These are phyloP conservation scores for Anarsia innoxiella DNA, from an alignment of 2,888 invertebrate genomes.

Conservation along the genomic window DNA sequence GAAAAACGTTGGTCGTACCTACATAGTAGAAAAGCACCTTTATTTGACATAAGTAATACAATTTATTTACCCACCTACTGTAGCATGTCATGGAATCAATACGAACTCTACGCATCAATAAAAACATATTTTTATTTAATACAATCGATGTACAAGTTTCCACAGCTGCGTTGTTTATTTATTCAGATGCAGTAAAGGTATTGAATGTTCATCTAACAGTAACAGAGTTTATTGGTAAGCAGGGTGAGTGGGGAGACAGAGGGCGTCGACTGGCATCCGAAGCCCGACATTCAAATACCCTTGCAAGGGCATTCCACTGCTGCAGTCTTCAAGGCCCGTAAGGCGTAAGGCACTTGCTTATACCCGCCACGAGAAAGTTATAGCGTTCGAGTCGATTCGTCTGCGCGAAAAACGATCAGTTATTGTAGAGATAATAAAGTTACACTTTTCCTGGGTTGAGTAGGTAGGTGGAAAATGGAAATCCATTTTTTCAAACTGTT, in stretches of 20 bases:
- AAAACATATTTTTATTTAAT: too few relatives aligned
- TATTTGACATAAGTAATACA: too few relatives aligned
- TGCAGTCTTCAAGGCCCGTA: constrained; percentile 53
- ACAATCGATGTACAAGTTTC: not conserved
- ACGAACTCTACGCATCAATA: too few relatives aligned
- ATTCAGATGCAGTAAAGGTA: constrained; percentile 32
- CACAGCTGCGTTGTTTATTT: constrained; percentile 36
- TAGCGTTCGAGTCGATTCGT: constrained; percentile 8
- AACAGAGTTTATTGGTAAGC: constrained; percentile 25
- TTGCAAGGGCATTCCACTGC: constrained; percentile 64
- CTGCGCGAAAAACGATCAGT: too few relatives aligned
- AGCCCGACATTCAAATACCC: constrained; percentile 67
- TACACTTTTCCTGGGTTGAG: too few relatives aligned
- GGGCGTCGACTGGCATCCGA: constrained; percentile 64
- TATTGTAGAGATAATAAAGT: too few relatives aligned
- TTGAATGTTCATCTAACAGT: constrained; percentile 19
- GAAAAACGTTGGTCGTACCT: too few relatives aligned
- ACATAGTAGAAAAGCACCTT: too few relatives aligned
- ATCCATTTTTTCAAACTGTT: too few relatives aligned
- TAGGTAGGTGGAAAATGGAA: too few relatives aligned
- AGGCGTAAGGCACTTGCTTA: constrained; percentile 20
- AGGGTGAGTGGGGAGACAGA: constrained; percentile 44
- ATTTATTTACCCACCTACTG: too few relatives aligned
- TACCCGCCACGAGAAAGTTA: constrained; percentile 8
- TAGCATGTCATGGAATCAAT: too few relatives aligned